Conservation (phyloP, 2,888 invertebrate genomes). For the Cenopis cana region DNA sequence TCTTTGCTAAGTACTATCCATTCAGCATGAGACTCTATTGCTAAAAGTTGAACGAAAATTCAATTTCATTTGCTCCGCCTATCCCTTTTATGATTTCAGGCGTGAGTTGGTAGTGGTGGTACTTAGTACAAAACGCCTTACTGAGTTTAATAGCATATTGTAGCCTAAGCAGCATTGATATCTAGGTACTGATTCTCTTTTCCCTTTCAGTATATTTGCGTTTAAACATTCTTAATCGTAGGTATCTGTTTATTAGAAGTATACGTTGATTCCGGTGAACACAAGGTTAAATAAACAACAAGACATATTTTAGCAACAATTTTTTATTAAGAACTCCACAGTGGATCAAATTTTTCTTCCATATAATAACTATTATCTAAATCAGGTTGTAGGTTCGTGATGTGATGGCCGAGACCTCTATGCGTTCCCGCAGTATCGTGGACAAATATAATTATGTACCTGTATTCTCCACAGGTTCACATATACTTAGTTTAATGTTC, state of each 20-base stretch:
- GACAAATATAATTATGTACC: constrained; percentile 67
- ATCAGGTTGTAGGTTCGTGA: constrained; percentile 75
- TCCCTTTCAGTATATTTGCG: too few relatives aligned
- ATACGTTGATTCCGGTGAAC: not conserved
- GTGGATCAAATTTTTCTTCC: constrained; percentile 80
- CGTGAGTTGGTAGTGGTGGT: too few relatives aligned
- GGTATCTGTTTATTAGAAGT: not conserved
- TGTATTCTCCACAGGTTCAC: constrained; percentile 57
- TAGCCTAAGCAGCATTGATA: too few relatives aligned
- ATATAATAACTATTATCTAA: constrained; percentile 74
- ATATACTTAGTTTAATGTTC: constrained; percentile 39
- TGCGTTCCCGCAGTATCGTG: constrained; percentile 63
- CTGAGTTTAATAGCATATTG: too few relatives aligned
- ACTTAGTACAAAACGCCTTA: too few relatives aligned
- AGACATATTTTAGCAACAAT: constrained; percentile 83
- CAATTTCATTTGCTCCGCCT: too few relatives aligned
- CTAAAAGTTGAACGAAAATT: too few relatives aligned
- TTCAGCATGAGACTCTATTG: too few relatives aligned
- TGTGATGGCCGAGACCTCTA: constrained; percentile 60
- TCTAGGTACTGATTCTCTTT: too few relatives aligned
- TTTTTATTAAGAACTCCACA: constrained; percentile 86
- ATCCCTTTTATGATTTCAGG: too few relatives aligned
- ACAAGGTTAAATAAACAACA: constrained; percentile 64
- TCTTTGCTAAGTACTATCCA: too few relatives aligned
- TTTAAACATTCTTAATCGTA: too few relatives aligned